These are phyloP conservation scores for Leptodactylus fuscus DNA, from an alignment of 2,113 vertebrate genomes.

Conservation along the genomic window DNA sequence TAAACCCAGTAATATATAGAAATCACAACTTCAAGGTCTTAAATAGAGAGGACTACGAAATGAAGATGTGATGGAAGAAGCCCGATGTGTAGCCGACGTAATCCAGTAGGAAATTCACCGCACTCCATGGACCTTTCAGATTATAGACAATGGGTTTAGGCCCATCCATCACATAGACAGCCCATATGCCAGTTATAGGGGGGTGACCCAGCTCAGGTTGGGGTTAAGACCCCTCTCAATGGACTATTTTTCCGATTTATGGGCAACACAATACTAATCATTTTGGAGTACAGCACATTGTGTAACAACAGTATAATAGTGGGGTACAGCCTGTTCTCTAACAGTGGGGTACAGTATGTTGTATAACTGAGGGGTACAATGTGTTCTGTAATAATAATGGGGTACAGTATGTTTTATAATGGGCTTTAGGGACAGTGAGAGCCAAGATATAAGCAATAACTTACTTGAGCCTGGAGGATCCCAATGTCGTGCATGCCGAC, in stretches of 20 bases:
- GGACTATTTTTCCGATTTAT: neutral
- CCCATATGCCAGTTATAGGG: neutral
- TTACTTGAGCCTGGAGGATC: too few species aligned
- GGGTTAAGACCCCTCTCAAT: too few species aligned
- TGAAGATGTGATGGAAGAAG: neutral
- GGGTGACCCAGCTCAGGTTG: neutral
- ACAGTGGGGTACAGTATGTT: neutral
- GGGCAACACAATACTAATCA: neutral
- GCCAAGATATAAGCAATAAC: too few species aligned
- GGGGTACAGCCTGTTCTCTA: neutral
- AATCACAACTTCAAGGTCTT: slow-evolving; percentile 64
- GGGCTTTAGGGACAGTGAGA: too few species aligned
- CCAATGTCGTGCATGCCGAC: too few species aligned
- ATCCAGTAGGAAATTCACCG: neutral
- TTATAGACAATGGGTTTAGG: neutral
- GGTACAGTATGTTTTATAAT: too few species aligned
- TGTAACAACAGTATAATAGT: too few species aligned
- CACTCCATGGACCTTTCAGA: neutral
- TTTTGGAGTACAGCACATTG: too few species aligned
- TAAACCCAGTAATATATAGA: slow-evolving; percentile 66
- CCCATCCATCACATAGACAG: neutral
- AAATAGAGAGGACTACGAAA: slow-evolving; percentile 64
- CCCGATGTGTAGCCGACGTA: neutral
- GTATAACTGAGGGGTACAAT: neutral
- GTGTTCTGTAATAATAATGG: neutral